Conservation (phyloP, 2,888 invertebrate species). For the Geotrupes spiniger region DNA sequence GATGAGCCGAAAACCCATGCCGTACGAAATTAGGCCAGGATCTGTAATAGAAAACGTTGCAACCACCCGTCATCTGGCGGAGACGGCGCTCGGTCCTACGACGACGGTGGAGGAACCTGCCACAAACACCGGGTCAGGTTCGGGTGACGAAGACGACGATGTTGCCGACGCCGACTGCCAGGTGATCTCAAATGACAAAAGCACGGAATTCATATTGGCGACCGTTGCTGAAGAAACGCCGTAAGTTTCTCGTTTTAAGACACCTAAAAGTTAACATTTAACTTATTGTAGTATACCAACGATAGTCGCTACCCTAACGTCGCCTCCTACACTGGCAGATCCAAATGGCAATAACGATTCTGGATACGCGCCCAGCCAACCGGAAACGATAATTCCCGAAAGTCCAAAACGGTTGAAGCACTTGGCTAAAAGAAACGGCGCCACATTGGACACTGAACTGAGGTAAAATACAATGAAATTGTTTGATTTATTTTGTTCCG, state of each 20-base stretch:
- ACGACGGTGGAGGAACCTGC: constrained; percentile 72
- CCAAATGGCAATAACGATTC: constrained; percentile 84
- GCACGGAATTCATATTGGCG: constrained; percentile 86
- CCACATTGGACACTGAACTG: constrained; percentile 48
- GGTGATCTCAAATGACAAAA: constrained; percentile 87
- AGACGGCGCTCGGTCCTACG: constrained; percentile 68
- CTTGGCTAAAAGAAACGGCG: constrained; percentile 43
- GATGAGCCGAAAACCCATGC: constrained; percentile 76
- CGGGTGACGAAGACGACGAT: constrained; percentile 78
- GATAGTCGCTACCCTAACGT: constrained; percentile 58
- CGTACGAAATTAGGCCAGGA: constrained; percentile 69
- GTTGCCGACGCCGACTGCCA: constrained; percentile 67
- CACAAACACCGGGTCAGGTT: constrained; percentile 87
- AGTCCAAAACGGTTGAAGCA: constrained; percentile 41
- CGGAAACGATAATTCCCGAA: constrained; percentile 52
- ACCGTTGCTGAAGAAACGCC: constrained; percentile 82
- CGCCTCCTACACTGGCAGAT: constrained; percentile 60
- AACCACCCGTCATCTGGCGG: constrained; percentile 75
- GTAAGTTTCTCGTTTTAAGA: constrained; percentile 58
- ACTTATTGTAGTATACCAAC: constrained; percentile 49
- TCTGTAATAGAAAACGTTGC: constrained; percentile 89
- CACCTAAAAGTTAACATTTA: background rate
- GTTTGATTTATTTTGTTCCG: background rate
- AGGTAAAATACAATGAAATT: constrained; percentile 37
- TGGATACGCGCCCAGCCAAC: constrained; percentile 64